These are phyloP conservation scores for Eidolon helvum DNA, from an alignment of 2,113 vertebrate species.

Conservation along the genomic window DNA sequence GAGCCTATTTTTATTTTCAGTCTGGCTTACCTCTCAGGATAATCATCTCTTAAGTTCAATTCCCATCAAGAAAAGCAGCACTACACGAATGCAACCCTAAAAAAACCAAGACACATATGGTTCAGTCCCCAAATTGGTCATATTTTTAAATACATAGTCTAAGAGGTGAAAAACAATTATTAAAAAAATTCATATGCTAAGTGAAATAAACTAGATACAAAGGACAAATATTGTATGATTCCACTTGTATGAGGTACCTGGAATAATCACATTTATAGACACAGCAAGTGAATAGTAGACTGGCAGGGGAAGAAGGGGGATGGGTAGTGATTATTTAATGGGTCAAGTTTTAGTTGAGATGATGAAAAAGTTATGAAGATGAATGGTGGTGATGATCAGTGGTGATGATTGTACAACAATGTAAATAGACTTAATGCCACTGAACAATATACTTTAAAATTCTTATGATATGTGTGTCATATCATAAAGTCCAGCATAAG, in stretches of 20 bases:
- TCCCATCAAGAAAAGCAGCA: neutral
- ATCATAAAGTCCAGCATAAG: no score
- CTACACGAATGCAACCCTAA: neutral
- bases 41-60: constrained; percentile 3
- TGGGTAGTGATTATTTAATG: neutral
- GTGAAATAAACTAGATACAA: constrained; percentile 4
- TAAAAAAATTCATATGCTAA: neutral
- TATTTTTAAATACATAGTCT: neutral
- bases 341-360: neutral
- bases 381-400: neutral
- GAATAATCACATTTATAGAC: neutral
- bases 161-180: neutral
- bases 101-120: neutral
- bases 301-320: neutral
- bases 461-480: neutral
- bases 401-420: neutral
- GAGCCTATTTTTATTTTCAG: constrained; percentile 41
- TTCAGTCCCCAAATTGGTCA: neutral
- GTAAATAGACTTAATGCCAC: neutral
- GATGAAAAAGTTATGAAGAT: neutral
- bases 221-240: neutral
- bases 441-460: neutral
- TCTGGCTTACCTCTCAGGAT: neutral
- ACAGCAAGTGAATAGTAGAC: neutral
- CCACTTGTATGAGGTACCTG: neutral